phyloP scores from a whole-genome alignment of 2,113 vertebrate genomes.

The Paraplagusia blochii region DNA sequence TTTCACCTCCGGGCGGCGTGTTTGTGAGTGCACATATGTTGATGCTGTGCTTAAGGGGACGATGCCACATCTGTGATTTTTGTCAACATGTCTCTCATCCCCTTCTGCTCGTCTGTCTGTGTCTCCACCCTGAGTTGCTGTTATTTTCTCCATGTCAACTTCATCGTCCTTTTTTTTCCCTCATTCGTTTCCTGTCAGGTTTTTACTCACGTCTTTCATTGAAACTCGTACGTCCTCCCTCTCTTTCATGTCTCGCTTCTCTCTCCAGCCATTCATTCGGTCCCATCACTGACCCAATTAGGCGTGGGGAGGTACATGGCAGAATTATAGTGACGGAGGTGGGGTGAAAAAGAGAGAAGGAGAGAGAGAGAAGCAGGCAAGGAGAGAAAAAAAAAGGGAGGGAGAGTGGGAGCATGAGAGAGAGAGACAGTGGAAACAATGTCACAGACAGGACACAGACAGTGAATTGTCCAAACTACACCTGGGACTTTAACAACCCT shows the following conservation, averaged over 20 bases:
- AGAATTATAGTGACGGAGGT: slow-evolving; percentile 46
- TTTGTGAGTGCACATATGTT: slow-evolving; percentile 27
- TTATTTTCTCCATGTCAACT: slow-evolving; percentile 2
- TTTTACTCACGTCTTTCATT: slow-evolving; percentile 5
- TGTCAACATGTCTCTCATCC: slow-evolving; percentile 10
- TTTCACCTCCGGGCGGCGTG: slow-evolving; percentile 44
- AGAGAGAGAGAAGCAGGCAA: slow-evolving; percentile 40
- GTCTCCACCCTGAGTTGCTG: slow-evolving; percentile 2
- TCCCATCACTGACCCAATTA: slow-evolving; percentile 76
- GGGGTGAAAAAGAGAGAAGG: slow-evolving; percentile 37
- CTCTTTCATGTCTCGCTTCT: slow-evolving; percentile 25
- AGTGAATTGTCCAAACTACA: slow-evolving; percentile 56
- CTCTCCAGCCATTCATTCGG: slow-evolving; percentile 45
- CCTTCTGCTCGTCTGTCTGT: slow-evolving; percentile 18
- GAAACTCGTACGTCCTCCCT: slow-evolving; percentile 8
- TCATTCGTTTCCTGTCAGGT: not conserved
- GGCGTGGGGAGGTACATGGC: slow-evolving; percentile 57
- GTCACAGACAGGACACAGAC: slow-evolving; percentile 30
- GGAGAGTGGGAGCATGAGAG: slow-evolving; percentile 29
- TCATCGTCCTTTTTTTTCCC: slow-evolving; percentile 15
- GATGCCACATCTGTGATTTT: slow-evolving; percentile 65
- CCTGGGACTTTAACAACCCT: slow-evolving; percentile 61
- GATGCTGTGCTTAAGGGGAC: slow-evolving; percentile 37
- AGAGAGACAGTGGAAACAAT: slow-evolving; percentile 46
- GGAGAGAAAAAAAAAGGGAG: slow-evolving; percentile 40